These are phyloP conservation scores for Thinocorus orbignyianus DNA, from an alignment of 2,113 vertebrate species.

Conservation along the genomic window DNA sequence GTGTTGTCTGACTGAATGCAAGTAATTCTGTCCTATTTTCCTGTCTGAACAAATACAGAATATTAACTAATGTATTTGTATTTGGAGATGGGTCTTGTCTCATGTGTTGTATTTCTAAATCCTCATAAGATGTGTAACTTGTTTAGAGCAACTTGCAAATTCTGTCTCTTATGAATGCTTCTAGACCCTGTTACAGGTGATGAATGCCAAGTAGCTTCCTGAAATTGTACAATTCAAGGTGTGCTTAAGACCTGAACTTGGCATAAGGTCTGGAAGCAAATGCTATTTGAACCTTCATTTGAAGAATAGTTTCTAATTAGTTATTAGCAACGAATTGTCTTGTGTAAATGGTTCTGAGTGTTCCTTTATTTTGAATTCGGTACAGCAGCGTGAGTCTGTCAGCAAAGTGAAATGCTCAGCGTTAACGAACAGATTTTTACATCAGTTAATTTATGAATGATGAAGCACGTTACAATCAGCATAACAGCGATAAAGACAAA, in stretches of 20 bases:
- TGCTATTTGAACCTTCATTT: fast-evolving
- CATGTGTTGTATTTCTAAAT: background rate
- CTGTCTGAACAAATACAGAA: background rate
- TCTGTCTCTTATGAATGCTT: background rate
- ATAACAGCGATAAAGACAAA: background rate
- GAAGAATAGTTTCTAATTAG: background rate
- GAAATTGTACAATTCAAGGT: background rate
- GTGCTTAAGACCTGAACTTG: background rate
- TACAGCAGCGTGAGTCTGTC: background rate
- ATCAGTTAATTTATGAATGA: background rate
- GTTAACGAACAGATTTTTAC: background rate
- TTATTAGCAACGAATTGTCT: background rate
- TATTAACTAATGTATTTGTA: background rate
- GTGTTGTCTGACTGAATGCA: background rate
- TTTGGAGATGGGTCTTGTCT: background rate
- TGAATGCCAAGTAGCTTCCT: background rate
- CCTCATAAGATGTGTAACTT: background rate
- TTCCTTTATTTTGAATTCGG: background rate
- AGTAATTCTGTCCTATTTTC: background rate
- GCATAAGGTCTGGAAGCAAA: background rate
- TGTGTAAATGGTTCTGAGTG: background rate
- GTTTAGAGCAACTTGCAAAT: background rate
- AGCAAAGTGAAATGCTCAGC: background rate
- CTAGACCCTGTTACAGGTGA: background rate
- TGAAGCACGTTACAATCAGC: background rate